Base-by-base conservation (phyloP, 2,797 vertebrate genomes). In the Ceryle rudis region DNA sequence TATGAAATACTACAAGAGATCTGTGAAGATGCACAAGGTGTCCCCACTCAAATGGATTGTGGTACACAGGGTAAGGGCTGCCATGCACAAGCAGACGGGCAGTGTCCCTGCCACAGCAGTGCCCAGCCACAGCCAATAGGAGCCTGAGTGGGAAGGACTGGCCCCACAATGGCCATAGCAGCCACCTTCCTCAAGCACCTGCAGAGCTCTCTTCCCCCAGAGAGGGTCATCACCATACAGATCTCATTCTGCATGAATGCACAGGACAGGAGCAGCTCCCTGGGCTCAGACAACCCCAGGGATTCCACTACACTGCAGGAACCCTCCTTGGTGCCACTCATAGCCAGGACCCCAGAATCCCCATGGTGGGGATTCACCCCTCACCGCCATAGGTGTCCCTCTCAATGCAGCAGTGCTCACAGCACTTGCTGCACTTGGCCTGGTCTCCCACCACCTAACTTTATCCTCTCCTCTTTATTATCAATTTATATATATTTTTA, bases 201-300 rank as follows among this genome's bases (percentile, higher is more conserved):
- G 21, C 26, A 75, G 42, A 57, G 31, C 54, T 29, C 37, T 23
- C 41, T 69, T 55, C 51, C 31, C n/a, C 14, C 6, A 2, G 28
- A 33, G 25, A 25, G 5, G 6, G 35, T 60, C 5, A 1, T 14
- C 0, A 0, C 23, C 4, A 0, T 7, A 19, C 29, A 57, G 14
- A 44, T 9, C 31, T 62, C 1, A 1, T 9, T 37, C 39, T 71
- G 28, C 37, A 11, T 1, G 12, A 83, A 17, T 4, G 0, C 9
- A 9, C 0, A 0, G 14, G 42, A 44, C 31, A 41, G 10, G 51
- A 73, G 52, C 22, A 49, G 20, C 12, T 75, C 20, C 52, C 14
- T 2, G 1, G 10, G 14, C 13, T 66, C 41, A 18, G 1, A 18
- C 5, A 57, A 20, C 39, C 14, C n/a, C 42, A 69, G 8, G 5